phyloP scores from a whole-genome alignment of 2,113 vertebrate genomes.

The Rhagologus leucostigma region DNA sequence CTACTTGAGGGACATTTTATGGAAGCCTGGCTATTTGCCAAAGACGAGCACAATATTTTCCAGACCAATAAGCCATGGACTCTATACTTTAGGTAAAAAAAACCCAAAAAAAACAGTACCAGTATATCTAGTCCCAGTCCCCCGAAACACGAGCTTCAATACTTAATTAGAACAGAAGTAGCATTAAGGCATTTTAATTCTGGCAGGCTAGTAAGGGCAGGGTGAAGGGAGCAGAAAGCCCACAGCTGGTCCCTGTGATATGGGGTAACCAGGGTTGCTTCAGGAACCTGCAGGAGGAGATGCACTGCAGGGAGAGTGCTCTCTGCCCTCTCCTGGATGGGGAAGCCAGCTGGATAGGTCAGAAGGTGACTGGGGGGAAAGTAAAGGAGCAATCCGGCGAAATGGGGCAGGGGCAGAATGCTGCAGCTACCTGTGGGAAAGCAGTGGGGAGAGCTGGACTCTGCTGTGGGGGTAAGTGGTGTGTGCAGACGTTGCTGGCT shows the following conservation, averaged over 20 bases:
- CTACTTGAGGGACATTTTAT: not conserved
- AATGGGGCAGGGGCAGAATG: not conserved
- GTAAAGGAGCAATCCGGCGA: not conserved
- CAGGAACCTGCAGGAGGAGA: not conserved
- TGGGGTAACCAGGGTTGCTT: not conserved
- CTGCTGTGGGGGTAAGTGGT: not conserved
- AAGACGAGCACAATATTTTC: slow-evolving; percentile 10
- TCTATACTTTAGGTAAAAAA: not conserved
- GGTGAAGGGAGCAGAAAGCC: not conserved
- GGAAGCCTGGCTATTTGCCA: slow-evolving; percentile 7
- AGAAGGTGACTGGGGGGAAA: not conserved
- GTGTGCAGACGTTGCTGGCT: not conserved
- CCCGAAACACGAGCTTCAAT: not conserved
- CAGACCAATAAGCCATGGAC: not conserved
- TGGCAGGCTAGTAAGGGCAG: not conserved
- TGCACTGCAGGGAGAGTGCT: not conserved
- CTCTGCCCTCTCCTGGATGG: not conserved
- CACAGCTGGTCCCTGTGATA: not conserved
- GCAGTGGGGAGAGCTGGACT: not conserved
- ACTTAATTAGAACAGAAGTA: not conserved
- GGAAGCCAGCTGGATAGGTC: not conserved
- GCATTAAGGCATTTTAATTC: not conserved
- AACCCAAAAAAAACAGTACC: not conserved
- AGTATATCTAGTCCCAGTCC: not conserved
- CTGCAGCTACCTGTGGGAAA: not conserved